phyloP scores from a whole-genome alignment of 2,797 vertebrate species.

The Muscicapa comitata region DNA sequence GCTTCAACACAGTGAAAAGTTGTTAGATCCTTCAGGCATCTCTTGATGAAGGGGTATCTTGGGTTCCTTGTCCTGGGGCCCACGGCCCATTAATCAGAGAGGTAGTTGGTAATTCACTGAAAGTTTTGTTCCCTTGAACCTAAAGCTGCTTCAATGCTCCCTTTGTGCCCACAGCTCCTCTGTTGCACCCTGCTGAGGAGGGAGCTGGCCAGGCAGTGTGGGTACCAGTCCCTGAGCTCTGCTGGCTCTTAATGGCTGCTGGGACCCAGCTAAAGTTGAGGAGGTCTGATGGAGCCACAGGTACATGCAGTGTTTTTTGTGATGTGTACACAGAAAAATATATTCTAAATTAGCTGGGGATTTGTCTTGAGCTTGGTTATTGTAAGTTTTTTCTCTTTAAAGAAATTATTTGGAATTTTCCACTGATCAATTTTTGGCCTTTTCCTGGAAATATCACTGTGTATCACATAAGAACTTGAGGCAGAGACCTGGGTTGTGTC shows the following conservation, averaged over 20 bases:
- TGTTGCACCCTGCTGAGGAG: neutral
- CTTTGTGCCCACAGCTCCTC: neutral
- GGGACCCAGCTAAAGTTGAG: neutral
- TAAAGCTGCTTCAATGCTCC: neutral
- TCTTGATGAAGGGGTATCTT: neutral
- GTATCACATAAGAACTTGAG: neutral
- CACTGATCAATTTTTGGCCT: neutral
- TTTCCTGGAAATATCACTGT: neutral
- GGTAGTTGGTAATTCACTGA: neutral
- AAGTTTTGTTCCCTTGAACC: neutral
- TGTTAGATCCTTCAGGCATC: neutral
- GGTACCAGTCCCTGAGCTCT: neutral
- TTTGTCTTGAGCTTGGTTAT: neutral
- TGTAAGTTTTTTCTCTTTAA: neutral
- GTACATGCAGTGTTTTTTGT: neutral
- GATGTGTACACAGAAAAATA: neutral
- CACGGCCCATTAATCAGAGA: neutral
- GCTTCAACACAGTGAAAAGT: neutral
- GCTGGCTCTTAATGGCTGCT: neutral
- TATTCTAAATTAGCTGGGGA: neutral
- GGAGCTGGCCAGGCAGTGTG: rapidly evolving
- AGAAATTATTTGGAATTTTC: neutral
- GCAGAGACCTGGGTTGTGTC: neutral
- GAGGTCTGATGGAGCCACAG: neutral
- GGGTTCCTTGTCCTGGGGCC: neutral